phyloP scores from a whole-genome alignment of 2,888 invertebrate genomes.

The Cistogaster globosa region DNA sequence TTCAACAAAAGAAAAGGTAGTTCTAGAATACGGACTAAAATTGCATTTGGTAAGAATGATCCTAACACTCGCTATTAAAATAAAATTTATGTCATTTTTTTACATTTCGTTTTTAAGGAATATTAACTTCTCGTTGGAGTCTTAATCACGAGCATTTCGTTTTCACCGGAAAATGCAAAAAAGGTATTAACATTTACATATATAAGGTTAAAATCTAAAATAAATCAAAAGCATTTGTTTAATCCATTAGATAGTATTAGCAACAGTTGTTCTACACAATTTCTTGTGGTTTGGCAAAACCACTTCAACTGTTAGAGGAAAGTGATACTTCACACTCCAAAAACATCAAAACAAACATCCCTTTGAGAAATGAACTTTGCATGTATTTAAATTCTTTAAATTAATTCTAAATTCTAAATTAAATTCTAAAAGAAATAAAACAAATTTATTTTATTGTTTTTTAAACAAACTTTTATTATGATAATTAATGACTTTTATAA shows the following conservation, averaged over 20 bases:
- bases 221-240: neutral
- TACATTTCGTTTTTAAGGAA: constrained; percentile 21
- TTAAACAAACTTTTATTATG: too few species aligned
- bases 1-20: too few species aligned
- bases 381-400: constrained; percentile 10
- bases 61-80: neutral
- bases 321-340: neutral
- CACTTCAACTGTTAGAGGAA: neutral
- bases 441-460: too few species aligned
- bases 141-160: neutral
- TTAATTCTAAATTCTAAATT: too few species aligned
- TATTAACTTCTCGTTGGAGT: constrained; percentile 19
- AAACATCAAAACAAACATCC: constrained; percentile 8
- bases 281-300: constrained; percentile 4
- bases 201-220: neutral
- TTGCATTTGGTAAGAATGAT: too few species aligned
- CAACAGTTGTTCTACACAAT: constrained; percentile 7
- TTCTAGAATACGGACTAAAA: too few species aligned
- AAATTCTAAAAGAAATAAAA: too few species aligned
- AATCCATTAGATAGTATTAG: neutral
- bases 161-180: constrained; percentile 25
- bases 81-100: neutral
- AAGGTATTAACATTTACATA: neutral
- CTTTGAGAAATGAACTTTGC: constrained; percentile 19
- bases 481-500: neutral